Base-by-base conservation (phyloP, 2,888 invertebrate species). In the Meiosimyza decipiens region DNA sequence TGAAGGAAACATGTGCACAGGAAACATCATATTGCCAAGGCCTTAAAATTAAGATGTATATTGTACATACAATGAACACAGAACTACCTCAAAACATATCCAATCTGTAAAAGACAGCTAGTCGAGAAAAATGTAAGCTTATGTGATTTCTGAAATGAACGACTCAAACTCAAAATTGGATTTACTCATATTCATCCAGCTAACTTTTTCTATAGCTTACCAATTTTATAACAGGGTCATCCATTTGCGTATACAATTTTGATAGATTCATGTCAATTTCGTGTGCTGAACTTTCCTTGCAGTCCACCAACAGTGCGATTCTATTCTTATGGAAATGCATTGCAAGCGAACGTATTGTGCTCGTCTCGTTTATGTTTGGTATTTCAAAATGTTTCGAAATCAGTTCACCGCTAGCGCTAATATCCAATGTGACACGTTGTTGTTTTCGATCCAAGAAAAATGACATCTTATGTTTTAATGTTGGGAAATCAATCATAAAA, bases 401-500 rank as follows among this genome's bases (percentile, higher is more conserved):
- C 7, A 83, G 82, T 33, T 83, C 83, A 0, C 86, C 83, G 68
- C 83, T 85, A 18, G 84, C 82, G 73, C 84, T 86, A 9, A 87
- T 86, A 71, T 87, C 87, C 47, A 87, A 76, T 0, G 87, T 85
- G 1, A 87, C 84, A 2, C 84, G 81, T 71, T 86, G 87, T 74
- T 86, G 85, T 71, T 87, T 87, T 47, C 87, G 87, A 77, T 87
- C 87, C 80, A 87, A 78, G 74, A 87, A 87, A 76, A 87, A 87
- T 63, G 87, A 87, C 82, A 87, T 86, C 80, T 87, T 86, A 64
- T 87, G 86, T 76, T 87, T 87, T 50, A 87, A 72, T 66, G 83
- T 84, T 71, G 87, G 87, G 70, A 87, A 87, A 73, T 87, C 87
- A 67, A 87, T 87, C 87, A 87, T 86, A 66, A 87, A 87, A n/a